phyloP scores from a whole-genome alignment of 2,888 invertebrate species.

The Lumbricus terrestris region DNA sequence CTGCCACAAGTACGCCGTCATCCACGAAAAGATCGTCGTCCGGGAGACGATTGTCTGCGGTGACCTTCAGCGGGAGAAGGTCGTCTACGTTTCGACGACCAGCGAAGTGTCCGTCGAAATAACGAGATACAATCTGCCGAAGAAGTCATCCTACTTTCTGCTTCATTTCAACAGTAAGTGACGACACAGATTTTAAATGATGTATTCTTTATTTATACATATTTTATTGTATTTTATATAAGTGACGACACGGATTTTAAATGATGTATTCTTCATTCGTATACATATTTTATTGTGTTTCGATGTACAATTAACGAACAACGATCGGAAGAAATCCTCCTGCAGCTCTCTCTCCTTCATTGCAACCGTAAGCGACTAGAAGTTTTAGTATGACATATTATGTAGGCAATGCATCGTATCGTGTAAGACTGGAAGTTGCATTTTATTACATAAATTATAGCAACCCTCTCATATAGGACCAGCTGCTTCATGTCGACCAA shows the following conservation, averaged over 20 bases:
- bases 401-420: neutral
- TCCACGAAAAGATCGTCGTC: neutral
- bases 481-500: neutral
- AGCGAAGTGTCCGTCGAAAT: conserved; percentile 19
- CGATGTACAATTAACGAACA: neutral
- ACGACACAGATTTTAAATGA: neutral
- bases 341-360: neutral
- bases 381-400: too few relatives aligned
- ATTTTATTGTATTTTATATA: neutral
- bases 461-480: too few relatives aligned
- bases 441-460: too few relatives aligned
- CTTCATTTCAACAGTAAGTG: conserved; percentile 20
- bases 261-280: neutral
- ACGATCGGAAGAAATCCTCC: neutral
- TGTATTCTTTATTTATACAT: too few relatives aligned
- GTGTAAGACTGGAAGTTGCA: too few relatives aligned
- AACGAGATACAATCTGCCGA: neutral
- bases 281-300: too few relatives aligned
- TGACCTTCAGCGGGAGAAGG: conserved; percentile 20
- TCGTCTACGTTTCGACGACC: conserved; percentile 13
- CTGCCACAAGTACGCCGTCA: conserved; percentile 27
- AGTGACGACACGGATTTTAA: neutral
- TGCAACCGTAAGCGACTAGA: neutral
- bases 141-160: conserved; percentile 18
- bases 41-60: conserved; percentile 24